Base-by-base conservation (phyloP, 2,113 vertebrate species). In the Cavia aperea region DNA sequence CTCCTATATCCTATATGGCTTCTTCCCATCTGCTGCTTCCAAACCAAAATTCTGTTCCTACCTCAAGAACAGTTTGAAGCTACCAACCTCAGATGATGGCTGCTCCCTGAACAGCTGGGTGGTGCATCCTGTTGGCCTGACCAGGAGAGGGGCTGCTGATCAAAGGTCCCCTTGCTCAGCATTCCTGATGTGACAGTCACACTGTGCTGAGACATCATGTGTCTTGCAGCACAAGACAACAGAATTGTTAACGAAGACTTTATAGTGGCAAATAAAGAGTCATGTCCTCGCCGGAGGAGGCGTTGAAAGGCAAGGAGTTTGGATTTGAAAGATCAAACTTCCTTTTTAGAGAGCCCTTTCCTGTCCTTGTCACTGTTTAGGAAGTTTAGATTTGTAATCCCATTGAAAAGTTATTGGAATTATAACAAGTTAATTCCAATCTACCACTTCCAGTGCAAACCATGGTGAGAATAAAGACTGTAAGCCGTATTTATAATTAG, bases 1-100 rank as follows among this genome's bases (percentile, higher is more conserved):
- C 81, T 46, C 60, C 36, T 39, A 81, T 66, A 62, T 36, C 58
- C 56, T 58, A 62, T 79, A 39, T 8, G 29, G 62, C 54, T 87
- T 81, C 21, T 49, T 79, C 39, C 49, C 15, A 73, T 66, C 51
- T 60, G 43, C 46, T 66, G 13, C 43, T 87, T 90, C 56, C 58
- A 93, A 90, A 81, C n/a, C n/a, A 93, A 83, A 93, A 63, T 15
- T 88, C 77, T 92, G 2, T 58, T 73, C 49, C 72, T 23, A 89
- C 16, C 77, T 73, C 7, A 62, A 15, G 23, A 62, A 39, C 49
- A 62, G 13, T 56, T 58, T 36, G 29, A 66, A 49, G n/a, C 51
- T 36, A 1, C 46, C 13, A 46, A 89, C 31, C 19, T 63, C 26
- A 86, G 65, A 24, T 51, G 66, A 49, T 9, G 56, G n/a, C 36